Base-by-base conservation (phyloP, 2,113 vertebrate species). In the Solea solea region DNA sequence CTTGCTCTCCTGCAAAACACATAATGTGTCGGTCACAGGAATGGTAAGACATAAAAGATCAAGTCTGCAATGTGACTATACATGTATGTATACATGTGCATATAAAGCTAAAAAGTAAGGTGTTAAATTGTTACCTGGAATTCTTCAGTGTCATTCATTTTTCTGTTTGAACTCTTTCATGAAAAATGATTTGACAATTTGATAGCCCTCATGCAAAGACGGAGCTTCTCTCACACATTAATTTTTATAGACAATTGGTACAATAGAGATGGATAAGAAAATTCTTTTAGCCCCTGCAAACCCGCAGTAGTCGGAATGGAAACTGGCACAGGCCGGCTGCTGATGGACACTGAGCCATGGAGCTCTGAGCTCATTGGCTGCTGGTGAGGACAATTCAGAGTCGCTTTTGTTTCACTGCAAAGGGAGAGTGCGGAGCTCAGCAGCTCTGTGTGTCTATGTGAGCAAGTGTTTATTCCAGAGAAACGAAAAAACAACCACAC, bases 201-300 rank as follows among this genome's bases (percentile, higher is more conserved):
- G 40, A 85, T 67, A 67, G 78, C 74, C 72, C 73, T 74, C 64
- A 73, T 76, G 62, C 89, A 74, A 88, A 90, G 85, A 69, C 78
- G 77, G 78, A 78, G 72, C 73, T 54, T 80, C 77, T 73, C 75
- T 54, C 27, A 56, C 78, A 77, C 80, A 88, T 81, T 70, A 86
- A 85, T 85, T 88, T 92, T 92, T 93, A 93, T 93, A 93, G 83
- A 86, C 80, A 86, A 89, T 84, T 78, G 66, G 46, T 58, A 92
- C 91, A 93, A 92, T 91, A 72, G 81, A 86, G 90, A 91, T 25
- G 21, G 51, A 74, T 91, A 84, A 72, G 90, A 93, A 93, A 85
- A 80, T 90, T 93, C 89, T 85, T 74, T 85, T 74, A 67, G 64
- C 9, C 68, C 65, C 72, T 65, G 25, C n/a, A 70, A 75, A 53